Base-by-base conservation (phyloP, 2,797 vertebrate genomes). In the Agapornis canus region DNA sequence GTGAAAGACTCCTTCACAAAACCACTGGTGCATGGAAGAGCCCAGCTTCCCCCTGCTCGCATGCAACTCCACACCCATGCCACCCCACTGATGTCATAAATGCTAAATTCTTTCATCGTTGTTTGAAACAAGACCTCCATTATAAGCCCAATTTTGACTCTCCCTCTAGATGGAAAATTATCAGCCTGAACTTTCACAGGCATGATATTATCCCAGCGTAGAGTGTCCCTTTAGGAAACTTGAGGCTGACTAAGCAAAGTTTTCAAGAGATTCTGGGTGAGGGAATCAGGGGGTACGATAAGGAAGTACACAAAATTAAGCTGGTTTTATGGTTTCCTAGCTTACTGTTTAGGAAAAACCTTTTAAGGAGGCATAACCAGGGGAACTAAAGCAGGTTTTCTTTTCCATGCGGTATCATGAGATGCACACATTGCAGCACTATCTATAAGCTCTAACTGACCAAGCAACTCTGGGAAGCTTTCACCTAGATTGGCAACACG, bases 111-210 rank as follows among this genome's bases (percentile, higher is more conserved):
- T 90, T 96, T 89, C 92, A 92, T 79, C 64, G 17, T 88, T 70
- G 47, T 84, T 78, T 84, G 88, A 93, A 93, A 94, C 94, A 95
- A 95, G 88, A 90, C 89, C 32, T 95, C 81, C 92, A 94, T 95
- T 94, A 93, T 92, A 82, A 94, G 64, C 40, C 49, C 0, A 94
- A 79, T 89, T 94, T 90, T 95, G 29, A 96, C 60, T 86, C 78
- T 66, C 51, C 69, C 86, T 89, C 86, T 57, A 89, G 64, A 90
- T 1, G 40, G 90, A 95, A 94, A 96, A 93, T 84, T 90, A 94
- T 90, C 92, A 84, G 93, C 64, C 68, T 89, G 68, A 94, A 85
- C 71, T 87, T 91, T 90, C 78, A 86, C 31, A 89, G 51, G 52
- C 88, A 45, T 66, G 82, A 77, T 86, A 80, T 73, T 92, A 92